Percentiles rank a stretch among this genome's conserved stretches.
Conservation (phyloP, 2,888 invertebrate genomes). For the Epinotia nisella region DNA sequence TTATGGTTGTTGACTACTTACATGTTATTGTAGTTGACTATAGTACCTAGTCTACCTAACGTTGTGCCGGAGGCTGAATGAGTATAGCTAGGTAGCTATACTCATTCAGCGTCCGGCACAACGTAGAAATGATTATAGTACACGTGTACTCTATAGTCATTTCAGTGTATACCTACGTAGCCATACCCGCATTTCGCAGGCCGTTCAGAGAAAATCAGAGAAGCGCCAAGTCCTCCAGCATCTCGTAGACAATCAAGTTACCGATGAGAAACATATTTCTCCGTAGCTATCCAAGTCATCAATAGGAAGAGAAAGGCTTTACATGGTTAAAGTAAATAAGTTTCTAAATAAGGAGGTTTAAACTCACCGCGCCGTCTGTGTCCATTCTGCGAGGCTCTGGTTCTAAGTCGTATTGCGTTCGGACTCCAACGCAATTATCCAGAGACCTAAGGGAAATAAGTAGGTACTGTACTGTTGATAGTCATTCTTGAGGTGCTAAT, state of each 20-base stretch:
- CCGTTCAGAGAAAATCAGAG: background rate
- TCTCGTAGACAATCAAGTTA: background rate
- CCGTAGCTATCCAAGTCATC: background rate
- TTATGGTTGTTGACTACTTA: too few species aligned
- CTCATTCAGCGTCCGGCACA: too few species aligned
- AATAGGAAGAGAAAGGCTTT: background rate
- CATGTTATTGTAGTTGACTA: too few species aligned
- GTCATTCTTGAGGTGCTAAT: background rate
- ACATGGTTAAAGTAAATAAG: background rate
- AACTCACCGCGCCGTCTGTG: conserved; percentile 69
- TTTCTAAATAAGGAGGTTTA: background rate
- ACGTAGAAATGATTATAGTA: too few species aligned
- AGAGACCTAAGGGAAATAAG: conserved; percentile 60
- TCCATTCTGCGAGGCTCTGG: conserved; percentile 66
- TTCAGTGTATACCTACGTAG: background rate
- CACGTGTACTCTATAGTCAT: too few species aligned
- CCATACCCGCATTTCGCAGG: background rate
- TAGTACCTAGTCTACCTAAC: too few species aligned
- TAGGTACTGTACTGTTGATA: background rate
- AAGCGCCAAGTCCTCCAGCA: background rate
- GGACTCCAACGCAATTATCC: conserved; percentile 63
- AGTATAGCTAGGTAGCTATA: too few species aligned
- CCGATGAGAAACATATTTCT: background rate
- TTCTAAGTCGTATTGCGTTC: conserved; percentile 69
- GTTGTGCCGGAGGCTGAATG: too few species aligned